Base-by-base conservation (phyloP, 2,113 vertebrate species). In the Scytalopus superciliaris region DNA sequence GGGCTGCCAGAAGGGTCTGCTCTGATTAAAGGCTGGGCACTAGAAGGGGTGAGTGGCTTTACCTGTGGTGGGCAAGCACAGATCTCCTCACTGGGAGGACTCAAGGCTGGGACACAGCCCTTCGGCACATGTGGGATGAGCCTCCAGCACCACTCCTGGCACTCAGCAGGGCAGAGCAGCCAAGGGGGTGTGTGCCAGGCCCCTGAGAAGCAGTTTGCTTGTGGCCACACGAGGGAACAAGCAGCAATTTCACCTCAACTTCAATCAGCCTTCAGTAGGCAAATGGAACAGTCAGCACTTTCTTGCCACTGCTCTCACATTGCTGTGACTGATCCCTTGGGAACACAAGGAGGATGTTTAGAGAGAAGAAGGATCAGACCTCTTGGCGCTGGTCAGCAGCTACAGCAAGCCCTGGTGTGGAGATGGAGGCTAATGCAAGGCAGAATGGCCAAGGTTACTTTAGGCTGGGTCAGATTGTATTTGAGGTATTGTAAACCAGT, bases 91-190 rank as follows among this genome's bases (percentile, higher is more conserved):
- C 12, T 0, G 6, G 6, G 15, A 57, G 42, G 45, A 7, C 40
- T 35, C 39, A 30, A 6, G 1, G 18, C 21, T n/a, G 59, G 7
- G 27, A 62, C 33, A 68, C 18, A 40, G 49, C 13, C 2, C 42
- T 45, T 56, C 4, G 52, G 83, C 15, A 10, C 10, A 8, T 0
- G 0, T 1, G 9, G 50, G 35, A 28, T 4, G 6, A 92, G 39
- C 23, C 42, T 28, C n/a, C 63, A 22, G 21, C 8, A 3, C 3
- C 6, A 1, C 31, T 9, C 5, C 31, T 22, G 31, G 7, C 9
- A 27, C 3, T 5, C 30, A 30, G 45, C 23, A 11, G 3, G 10
- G 21, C 37, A 47, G 39, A 47, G 31, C 50, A 19, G 33, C 6
- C 68, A 37, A 49, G 63, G 49, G n/a, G n/a, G n/a, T n/a, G n/a